A percentile compares a stretch with the other conserved stretches of the same genome.
Evolutionary conservation across 2,113 vertebrate species (phyloP).

Genomic region (Leiothrix lutea): DNA sequence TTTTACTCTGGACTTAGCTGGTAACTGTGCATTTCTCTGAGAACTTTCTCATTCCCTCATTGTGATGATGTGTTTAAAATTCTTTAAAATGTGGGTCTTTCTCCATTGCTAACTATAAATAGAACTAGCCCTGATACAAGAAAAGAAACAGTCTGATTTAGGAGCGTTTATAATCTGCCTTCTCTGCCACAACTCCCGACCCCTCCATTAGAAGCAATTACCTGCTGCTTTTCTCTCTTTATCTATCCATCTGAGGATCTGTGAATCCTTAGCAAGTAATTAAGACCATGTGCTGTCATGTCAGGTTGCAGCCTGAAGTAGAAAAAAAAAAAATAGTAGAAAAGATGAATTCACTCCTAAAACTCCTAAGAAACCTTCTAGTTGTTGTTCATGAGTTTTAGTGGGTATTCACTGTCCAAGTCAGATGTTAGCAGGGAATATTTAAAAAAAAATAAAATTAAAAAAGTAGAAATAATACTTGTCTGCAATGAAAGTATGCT

Average conservation of each 20-base stretch:
- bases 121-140: neutral
- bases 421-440: neutral
- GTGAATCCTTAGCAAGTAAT: neutral
- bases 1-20: neutral
- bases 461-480: neutral
- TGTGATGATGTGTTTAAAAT: neutral
- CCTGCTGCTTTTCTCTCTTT: neutral
- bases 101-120: neutral
- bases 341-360: neutral
- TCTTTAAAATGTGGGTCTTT: neutral
- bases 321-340: neutral
- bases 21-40: neutral
- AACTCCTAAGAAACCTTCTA: neutral
- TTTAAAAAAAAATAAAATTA: neutral
- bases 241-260: neutral
- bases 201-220: neutral
- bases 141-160: neutral
- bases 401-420: neutral
- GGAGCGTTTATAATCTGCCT: slow-evolving; percentile 1
- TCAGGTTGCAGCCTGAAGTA: neutral
- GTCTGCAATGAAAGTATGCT: neutral
- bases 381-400: neutral
- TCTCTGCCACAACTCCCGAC: neutral
- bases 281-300: neutral
- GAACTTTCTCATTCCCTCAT: neutral